Conservation (phyloP, 2,797 vertebrate species). For the Mus spretus region DNA sequence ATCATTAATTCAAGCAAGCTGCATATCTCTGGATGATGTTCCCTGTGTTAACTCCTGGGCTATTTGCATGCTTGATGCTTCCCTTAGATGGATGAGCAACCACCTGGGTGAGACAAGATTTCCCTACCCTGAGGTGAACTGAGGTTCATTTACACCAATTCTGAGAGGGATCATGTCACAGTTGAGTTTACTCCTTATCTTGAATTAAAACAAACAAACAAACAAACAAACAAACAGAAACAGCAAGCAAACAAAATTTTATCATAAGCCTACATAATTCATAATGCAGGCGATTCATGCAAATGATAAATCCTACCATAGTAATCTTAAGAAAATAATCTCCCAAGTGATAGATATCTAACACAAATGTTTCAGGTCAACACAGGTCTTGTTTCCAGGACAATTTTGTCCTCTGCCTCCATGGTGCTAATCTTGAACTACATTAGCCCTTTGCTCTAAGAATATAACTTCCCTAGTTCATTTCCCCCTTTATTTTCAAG, state of each 20-base stretch:
- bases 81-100: background rate
- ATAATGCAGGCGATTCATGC: background rate
- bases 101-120: background rate
- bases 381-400: background rate
- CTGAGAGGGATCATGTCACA: background rate
- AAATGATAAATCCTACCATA: background rate
- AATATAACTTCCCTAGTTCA: background rate
- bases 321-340: background rate
- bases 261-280: background rate
- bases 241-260: background rate
- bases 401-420: too few species aligned
- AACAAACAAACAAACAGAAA: background rate
- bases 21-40: background rate
- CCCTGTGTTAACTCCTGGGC: rapidly evolving
- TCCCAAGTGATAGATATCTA: background rate
- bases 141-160: background rate
- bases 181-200: background rate
- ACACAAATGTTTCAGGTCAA: background rate
- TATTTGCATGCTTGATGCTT: background rate
- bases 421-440: background rate
- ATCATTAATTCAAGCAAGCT: background rate
- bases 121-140: background rate
- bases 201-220: background rate
- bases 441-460: background rate
- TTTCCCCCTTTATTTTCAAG: background rate